Conservation (phyloP, 2,113 vertebrate genomes). For the Jaculus jaculus region DNA sequence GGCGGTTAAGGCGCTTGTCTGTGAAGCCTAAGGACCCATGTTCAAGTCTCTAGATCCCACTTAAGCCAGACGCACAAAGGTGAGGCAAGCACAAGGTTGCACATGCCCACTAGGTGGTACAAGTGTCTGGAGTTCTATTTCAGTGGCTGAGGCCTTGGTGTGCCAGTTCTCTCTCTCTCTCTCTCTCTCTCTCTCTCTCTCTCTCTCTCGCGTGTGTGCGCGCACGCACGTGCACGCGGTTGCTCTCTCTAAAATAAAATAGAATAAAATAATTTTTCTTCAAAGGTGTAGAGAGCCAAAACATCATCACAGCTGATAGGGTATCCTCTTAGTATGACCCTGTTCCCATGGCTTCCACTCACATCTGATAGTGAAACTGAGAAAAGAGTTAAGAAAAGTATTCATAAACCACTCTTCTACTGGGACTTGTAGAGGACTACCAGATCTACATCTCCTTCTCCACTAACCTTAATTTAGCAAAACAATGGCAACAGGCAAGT, state of each 20-base stretch:
- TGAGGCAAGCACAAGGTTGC: too few species aligned
- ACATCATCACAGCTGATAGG: background rate
- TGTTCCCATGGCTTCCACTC: background rate
- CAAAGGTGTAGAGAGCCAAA: background rate
- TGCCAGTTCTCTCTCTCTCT: background rate
- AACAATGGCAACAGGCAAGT: background rate
- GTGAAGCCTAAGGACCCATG: too few species aligned
- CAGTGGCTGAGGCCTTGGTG: background rate
- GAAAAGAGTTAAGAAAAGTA: background rate
- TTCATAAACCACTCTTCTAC: background rate
- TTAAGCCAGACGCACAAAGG: too few species aligned
- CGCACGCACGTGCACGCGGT: too few species aligned
- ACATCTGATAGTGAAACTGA: background rate
- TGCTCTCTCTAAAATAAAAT: too few species aligned
- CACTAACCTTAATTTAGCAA: background rate
- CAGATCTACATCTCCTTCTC: background rate
- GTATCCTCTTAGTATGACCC: background rate
- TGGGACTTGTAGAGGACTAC: background rate
- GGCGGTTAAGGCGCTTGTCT: too few species aligned
- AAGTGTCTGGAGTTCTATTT: too few species aligned
- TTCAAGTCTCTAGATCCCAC: too few species aligned
- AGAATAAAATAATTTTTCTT: too few species aligned
- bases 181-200: too few species aligned
- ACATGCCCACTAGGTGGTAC: too few species aligned
- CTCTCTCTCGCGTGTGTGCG: too few species aligned